These are phyloP conservation scores for Scaeva pyrastri DNA, from an alignment of 2,888 invertebrate species.

Conservation along the genomic window DNA sequence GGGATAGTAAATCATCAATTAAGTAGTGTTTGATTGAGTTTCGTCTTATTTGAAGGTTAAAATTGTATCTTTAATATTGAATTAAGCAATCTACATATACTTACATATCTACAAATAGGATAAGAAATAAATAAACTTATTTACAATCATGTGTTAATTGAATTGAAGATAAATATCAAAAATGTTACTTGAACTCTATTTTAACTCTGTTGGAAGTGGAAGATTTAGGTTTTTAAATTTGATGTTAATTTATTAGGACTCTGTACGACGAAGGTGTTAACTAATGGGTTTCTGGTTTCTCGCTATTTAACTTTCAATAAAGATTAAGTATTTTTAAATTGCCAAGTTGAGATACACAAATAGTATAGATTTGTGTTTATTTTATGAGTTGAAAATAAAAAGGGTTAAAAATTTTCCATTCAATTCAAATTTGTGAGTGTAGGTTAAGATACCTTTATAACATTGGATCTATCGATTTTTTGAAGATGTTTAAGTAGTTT, in stretches of 20 bases:
- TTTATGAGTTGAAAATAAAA: no score
- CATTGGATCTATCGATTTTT: no score
- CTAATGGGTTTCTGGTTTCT: background rate
- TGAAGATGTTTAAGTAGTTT: no score
- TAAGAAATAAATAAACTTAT: no score
- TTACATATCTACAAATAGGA: background rate
- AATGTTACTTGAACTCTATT: background rate
- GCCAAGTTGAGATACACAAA: no score
- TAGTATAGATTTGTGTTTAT: no score
- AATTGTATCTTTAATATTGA: constrained; percentile 6
- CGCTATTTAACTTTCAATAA: no score
- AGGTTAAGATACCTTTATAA: no score
- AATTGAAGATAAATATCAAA: background rate
- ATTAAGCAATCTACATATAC: constrained; percentile 60
- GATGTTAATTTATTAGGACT: constrained; percentile 47
- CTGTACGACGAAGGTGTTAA: constrained; percentile 45
- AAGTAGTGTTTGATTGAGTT: constrained; percentile 38
- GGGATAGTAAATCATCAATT: constrained; percentile 14
- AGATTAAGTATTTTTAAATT: no score
- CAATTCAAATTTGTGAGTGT: no score
- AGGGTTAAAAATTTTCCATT: no score
- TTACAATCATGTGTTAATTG: background rate
- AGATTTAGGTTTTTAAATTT: constrained; percentile 20
- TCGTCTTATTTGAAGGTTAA: constrained; percentile 42
- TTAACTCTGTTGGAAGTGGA: background rate